Percentiles rank a stretch among this genome's conserved stretches.
phyloP scores from a whole-genome alignment of 2,113 vertebrate species.

The Ellobius talpinus region DNA sequence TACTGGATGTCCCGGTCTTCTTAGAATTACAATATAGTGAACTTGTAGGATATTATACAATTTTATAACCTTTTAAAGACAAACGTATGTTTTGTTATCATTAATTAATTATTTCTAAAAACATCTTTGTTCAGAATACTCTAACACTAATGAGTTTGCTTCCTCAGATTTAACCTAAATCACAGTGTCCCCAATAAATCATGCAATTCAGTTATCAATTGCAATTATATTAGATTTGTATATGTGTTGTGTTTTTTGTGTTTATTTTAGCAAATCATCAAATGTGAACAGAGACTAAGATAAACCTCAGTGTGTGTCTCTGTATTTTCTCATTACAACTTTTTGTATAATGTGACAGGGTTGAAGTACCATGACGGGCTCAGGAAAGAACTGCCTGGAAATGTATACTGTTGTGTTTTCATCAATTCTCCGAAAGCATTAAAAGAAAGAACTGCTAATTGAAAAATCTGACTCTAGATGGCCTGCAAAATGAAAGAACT shows the following conservation, averaged over 20 bases:
- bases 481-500: slow-evolving; percentile 64
- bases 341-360: background rate
- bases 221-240: slow-evolving; percentile 15
- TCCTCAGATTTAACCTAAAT: slow-evolving; percentile 50
- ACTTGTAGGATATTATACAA: slow-evolving; percentile 2
- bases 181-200: background rate
- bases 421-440: slow-evolving; percentile 55
- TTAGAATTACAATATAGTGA: slow-evolving; percentile 39
- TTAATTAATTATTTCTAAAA: slow-evolving; percentile 42
- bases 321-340: slow-evolving; percentile 62
- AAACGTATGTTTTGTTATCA: slow-evolving; percentile 17
- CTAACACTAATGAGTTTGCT: background rate
- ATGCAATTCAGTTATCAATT: slow-evolving; percentile 51
- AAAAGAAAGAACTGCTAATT: slow-evolving; percentile 46
- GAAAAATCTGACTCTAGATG: slow-evolving; percentile 41
- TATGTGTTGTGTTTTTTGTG: background rate
- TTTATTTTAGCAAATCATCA: slow-evolving; percentile 14
- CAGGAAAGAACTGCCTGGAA: slow-evolving; percentile 42
- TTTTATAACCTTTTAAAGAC: slow-evolving; percentile 21
- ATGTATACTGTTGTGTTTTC: slow-evolving; percentile 27
- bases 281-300: slow-evolving; percentile 20
- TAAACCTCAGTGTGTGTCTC: slow-evolving; percentile 3
- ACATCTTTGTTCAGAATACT: background rate
- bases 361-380: slow-evolving; percentile 63
- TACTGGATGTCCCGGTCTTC: background rate